phyloP scores from a whole-genome alignment of 2,888 invertebrate species.

The Zygothrica quintamaculata region DNA sequence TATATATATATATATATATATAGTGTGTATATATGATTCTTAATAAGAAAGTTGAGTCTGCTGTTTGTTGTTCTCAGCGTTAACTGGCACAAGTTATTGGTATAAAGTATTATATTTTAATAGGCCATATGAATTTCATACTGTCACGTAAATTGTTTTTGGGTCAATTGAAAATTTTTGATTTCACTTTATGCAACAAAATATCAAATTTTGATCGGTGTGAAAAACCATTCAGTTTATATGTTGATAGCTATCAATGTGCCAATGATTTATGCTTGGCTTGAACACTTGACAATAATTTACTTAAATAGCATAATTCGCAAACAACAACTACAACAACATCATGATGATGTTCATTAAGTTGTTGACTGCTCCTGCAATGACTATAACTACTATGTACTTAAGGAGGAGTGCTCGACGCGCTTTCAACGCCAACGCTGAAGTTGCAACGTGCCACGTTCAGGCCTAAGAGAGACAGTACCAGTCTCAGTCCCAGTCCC shows the following conservation, averaged over 20 bases:
- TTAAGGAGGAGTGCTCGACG: slow-evolving; percentile 76
- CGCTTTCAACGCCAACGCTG: slow-evolving; percentile 80
- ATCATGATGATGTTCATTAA: slow-evolving; percentile 30
- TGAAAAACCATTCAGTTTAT: slow-evolving; percentile 50
- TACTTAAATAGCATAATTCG: slow-evolving; percentile 78
- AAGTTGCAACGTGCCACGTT: slow-evolving; percentile 64
- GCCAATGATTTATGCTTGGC: slow-evolving; percentile 66
- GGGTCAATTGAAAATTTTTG: slow-evolving; percentile 70
- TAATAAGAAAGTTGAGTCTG: slow-evolving; percentile 70
- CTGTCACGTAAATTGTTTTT: slow-evolving; percentile 35
- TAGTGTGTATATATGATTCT: slow-evolving; percentile 74
- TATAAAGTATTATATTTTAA: slow-evolving; percentile 73
- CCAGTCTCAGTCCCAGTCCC: slow-evolving; percentile 10
- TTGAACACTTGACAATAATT: slow-evolving; percentile 76
- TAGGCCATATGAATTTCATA: slow-evolving; percentile 64
- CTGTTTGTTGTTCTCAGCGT: slow-evolving; percentile 43
- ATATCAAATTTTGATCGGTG: slow-evolving; percentile 55
- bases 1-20: slow-evolving; percentile 1
- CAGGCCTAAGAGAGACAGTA: slow-evolving; percentile 20
- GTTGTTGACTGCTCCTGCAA: slow-evolving; percentile 58
- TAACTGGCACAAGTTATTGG: slow-evolving; percentile 58
- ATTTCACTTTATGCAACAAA: slow-evolving; percentile 34
- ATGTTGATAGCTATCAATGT: slow-evolving; percentile 36
- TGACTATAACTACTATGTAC: slow-evolving; percentile 73
- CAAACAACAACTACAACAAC: slow-evolving; percentile 61